Conservation (phyloP, 2,888 invertebrate species). For the Antheraea assamensis region DNA sequence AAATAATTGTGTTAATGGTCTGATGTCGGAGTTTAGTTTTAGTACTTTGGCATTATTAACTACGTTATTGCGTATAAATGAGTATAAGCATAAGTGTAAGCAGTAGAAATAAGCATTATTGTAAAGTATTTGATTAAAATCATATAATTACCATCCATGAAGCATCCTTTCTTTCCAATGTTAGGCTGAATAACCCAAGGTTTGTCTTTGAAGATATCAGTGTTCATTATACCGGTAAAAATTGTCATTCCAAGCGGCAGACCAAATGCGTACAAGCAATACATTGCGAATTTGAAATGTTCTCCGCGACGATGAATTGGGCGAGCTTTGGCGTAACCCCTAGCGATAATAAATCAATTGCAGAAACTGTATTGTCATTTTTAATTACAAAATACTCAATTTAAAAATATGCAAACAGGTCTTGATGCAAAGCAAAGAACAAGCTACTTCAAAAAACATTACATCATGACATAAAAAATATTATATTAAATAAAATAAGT, state of each 20-base stretch:
- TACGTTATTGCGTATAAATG: too few relatives aligned
- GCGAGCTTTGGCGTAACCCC: constrained; percentile 71
- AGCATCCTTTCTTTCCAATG: constrained; percentile 52
- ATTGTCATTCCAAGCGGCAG: constrained; percentile 57
- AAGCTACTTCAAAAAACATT: too few relatives aligned
- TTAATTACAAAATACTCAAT: background rate
- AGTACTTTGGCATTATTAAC: too few relatives aligned
- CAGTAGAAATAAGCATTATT: too few relatives aligned
- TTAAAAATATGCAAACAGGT: too few relatives aligned
- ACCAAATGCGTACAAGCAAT: constrained; percentile 64
- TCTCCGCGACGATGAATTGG: constrained; percentile 68
- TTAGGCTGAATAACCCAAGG: constrained; percentile 66
- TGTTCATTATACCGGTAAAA: constrained; percentile 43
- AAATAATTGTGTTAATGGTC: too few relatives aligned
- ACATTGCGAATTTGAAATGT: constrained; percentile 63
- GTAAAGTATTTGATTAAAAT: background rate
- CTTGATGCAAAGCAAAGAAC: too few relatives aligned
- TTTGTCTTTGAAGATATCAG: constrained; percentile 36
- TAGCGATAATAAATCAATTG: constrained; percentile 29
- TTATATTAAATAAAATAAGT: background rate
- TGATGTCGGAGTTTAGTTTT: too few relatives aligned
- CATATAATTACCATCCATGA: constrained; percentile 53
- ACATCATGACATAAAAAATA: too few relatives aligned
- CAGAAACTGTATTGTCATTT: background rate
- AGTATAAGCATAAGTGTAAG: too few relatives aligned